A percentile compares a stretch with the other conserved stretches of the same genome.
Conservation (phyloP, 2,888 invertebrate genomes). For the Orthosia gracilis region DNA sequence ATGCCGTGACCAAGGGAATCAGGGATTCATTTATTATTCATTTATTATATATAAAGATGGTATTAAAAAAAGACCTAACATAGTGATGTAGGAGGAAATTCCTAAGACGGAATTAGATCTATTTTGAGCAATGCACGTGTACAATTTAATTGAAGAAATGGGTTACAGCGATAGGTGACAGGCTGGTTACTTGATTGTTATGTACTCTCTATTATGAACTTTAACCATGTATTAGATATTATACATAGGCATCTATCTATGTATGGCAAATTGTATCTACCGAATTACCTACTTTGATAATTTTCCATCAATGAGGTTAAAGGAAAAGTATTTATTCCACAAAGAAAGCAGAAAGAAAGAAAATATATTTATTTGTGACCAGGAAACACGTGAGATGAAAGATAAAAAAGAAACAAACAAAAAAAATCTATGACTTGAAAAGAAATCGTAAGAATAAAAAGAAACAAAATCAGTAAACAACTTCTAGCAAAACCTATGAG, state of each 20-base stretch:
- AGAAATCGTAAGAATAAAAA: neutral
- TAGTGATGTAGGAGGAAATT: constrained; percentile 32
- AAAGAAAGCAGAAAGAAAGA: no score
- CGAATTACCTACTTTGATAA: constrained; percentile 18
- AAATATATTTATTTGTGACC: no score
- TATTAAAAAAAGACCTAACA: no score
- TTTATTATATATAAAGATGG: no score
- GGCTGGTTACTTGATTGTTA: constrained; percentile 39
- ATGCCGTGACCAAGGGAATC: no score
- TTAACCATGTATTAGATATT: constrained; percentile 36
- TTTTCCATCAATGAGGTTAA: neutral
- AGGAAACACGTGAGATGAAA: no score
- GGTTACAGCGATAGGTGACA: constrained; percentile 59
- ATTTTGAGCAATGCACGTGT: constrained; percentile 59
- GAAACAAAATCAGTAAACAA: neutral
- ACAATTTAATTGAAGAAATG: constrained; percentile 58
- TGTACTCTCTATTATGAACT: constrained; percentile 53
- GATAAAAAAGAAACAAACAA: no score
- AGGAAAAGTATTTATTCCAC: fast-evolving
- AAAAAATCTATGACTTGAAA: no score
- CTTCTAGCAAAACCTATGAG: neutral
- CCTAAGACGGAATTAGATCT: constrained; percentile 56
- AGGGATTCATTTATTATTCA: no score
- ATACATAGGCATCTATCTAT: neutral
- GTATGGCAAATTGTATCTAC: no score